Evolutionary conservation across 2,797 vertebrate genomes (phyloP), one percentile per base, ranked within the genome.

Genomic region (Pitangus sulphuratus): DNA sequence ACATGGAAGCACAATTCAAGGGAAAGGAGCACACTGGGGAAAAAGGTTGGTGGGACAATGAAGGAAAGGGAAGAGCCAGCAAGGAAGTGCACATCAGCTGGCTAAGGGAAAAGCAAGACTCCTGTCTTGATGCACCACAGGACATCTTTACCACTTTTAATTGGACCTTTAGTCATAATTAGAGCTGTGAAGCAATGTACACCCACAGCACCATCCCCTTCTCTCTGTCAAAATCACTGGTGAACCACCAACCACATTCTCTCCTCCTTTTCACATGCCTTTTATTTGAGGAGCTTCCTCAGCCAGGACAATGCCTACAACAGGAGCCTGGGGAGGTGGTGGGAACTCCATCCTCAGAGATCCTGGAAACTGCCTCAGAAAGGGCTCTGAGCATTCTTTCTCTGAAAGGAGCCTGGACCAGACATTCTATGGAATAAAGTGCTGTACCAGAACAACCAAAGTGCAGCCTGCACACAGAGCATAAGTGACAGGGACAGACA

Each of bases 1-100:
- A 60, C 25, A 44, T 0, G 0, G 47, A 76, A 88, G 57, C 37
- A 79, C 9, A 53, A 24, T 3, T 35, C 68, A 76, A 48, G 28
- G 48, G 60, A 48, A 90, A 78, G 35, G 45, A 84, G 30, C 3
- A 5, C 31, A 20, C 12, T 20, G 45, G 57, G 50, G 26, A 22
- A 82, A 54, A 66, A 30, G 2, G 1, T 0, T n/a, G 33, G 40
- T 40, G 70, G 54, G 40, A 85, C 48, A 28, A 28, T 0, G 6
- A 77, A 68, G 37, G 51, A 54, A 85, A 77, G 42, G 61, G 47
- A 69, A 70, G 39, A 66, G 22, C 24, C 61, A 81, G 45, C 26
- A 69, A 70, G n/a, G 24, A 81, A 74, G 20, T 2, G 3, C 51
- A 44, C 0, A 0, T 37, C 31, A 80, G 40, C 48, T 85, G 1